Evolutionary conservation across 2,888 invertebrate genomes (phyloP), one percentile per base, ranked within the genome.

Genomic region (Eretmocerus hayati): DNA sequence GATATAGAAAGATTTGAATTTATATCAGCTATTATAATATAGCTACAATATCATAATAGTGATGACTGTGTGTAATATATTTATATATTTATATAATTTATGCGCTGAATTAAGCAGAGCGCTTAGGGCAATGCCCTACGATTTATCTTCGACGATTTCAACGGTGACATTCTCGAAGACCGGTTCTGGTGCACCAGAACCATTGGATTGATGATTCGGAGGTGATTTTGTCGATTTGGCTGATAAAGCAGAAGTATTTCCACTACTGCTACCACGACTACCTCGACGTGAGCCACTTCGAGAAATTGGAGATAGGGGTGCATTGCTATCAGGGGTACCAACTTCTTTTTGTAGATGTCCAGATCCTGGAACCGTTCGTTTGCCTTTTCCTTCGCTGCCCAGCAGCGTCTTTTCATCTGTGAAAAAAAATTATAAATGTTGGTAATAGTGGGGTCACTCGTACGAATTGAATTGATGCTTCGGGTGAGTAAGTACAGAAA

Each of bases 231-330:
- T 83, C 48, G 85, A 84, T 61, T 82, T 78, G 58, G 81, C 72
- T 21, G 87, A 87, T 22, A 82, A 77, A 42, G 81, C 85, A n/a
- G 87, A 87, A 47, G 84, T 83, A 59, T 83, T 87, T 66, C 86
- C 86, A 58, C 59, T 56, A 35, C 69, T 72, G 70, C 85, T 85
- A 41, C 82, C 83, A 65, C 83, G 81, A 53, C 87, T 88, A 53
- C 84, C 86, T 53, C 87, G 80, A 55, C 84, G 78, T 58, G 79
- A 77, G 60, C 78, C 78, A 74, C 75, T 66, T 69, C 75, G 72
- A 63, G 74, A 73, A 58, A 73, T 73, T 73, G 69, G 55, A 56
- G 66, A 67, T 64, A 61, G 55, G 41, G 53, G 52, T 44, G 52
- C 47, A 48, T 41, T 50, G 48, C 50, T 48, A 43, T 45, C 36